Conservation (phyloP, 2,797 vertebrate species). For the Furcifer pardalis region DNA sequence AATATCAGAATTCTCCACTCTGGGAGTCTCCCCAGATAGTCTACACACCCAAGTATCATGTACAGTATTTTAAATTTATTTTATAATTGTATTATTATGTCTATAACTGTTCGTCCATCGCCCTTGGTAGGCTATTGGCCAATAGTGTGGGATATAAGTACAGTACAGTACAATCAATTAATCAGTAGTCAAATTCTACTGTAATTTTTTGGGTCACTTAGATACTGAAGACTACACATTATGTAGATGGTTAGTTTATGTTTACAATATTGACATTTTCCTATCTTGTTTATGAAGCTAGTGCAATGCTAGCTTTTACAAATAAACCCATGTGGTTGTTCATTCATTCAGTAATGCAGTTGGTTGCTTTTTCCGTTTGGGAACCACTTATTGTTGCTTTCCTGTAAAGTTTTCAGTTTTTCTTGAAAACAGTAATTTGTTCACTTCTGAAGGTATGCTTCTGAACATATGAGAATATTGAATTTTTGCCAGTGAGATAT, state of each 20-base stretch:
- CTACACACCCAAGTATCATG: too few species aligned
- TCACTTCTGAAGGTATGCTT: constrained; percentile 22
- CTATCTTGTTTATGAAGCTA: too few species aligned
- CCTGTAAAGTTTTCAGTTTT: constrained; percentile 4
- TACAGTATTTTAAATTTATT: too few species aligned
- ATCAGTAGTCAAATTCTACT: too few species aligned
- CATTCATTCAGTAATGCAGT: neutral
- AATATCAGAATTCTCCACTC: too few species aligned
- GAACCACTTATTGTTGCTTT: constrained; percentile 18
- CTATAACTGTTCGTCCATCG: too few species aligned
- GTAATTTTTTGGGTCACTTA: neutral
- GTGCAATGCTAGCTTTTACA: neutral
- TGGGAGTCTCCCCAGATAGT: too few species aligned
- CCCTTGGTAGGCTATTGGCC: too few species aligned
- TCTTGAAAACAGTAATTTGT: constrained; percentile 23
- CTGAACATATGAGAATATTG: constrained; percentile 49
- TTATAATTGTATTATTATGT: too few species aligned
- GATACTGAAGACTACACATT: neutral
- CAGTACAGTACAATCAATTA: too few species aligned
- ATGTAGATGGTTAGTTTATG: neutral
- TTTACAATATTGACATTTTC: neutral
- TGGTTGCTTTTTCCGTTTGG: constrained; percentile 16
- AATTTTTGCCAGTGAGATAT: constrained; percentile 29
- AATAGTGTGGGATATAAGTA: too few species aligned
- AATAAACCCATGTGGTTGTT: neutral